Base-by-base conservation (phyloP, 1,140 invertebrate species). In the Philotrypesis tridentata region DNA sequence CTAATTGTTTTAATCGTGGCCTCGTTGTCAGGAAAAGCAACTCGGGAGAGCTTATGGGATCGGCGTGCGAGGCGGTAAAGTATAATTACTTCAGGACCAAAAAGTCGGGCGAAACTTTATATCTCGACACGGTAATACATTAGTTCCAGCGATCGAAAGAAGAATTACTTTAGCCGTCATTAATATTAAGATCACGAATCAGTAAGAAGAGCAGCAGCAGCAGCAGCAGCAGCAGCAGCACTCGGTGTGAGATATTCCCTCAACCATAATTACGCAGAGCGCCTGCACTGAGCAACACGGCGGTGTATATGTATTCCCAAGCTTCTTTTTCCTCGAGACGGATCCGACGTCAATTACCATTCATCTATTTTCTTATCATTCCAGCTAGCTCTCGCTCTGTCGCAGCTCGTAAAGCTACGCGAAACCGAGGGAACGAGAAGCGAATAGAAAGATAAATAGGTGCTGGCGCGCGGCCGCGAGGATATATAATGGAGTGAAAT, bases 281-380 rank as follows among this genome's bases (percentile, higher is more conserved):
- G 31, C 21, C 21, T 27, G 60, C 61, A 8, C 63, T 25, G 7
- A 8, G 12, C 76, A 55, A 40, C n/a, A n/a, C 25, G 17, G 73
- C 31, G 48, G 23, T 14, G 25, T 17, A 40, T n/a, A 72, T 48
- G 11, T 37, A 21, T 55, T 78, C 31, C 63, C 37, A 48, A n/a
- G 27, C 31, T 31, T 55, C 21, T 37, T 29, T 55, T 40, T 72
- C 17, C 27, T 37, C 43, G 25, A 37, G 9, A 9, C 9, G 8
- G 40, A 4, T 21, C 25, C 12, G 65, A 21, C 43, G 77, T 71
- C 67, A 79, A 79, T 79, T 60, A 72, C 43, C 48, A 40, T 63
- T 79, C 43, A 12, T 79, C 68, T 72, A 72, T 71, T 72, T 72
- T 63, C 78, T 79, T 79, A 79, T 79, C 67, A n/a, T 6, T n/a